Evolutionary conservation across 2,113 vertebrate species (phyloP), one percentile per base, ranked within the genome.

Genomic region (Oostethus manadensis): DNA sequence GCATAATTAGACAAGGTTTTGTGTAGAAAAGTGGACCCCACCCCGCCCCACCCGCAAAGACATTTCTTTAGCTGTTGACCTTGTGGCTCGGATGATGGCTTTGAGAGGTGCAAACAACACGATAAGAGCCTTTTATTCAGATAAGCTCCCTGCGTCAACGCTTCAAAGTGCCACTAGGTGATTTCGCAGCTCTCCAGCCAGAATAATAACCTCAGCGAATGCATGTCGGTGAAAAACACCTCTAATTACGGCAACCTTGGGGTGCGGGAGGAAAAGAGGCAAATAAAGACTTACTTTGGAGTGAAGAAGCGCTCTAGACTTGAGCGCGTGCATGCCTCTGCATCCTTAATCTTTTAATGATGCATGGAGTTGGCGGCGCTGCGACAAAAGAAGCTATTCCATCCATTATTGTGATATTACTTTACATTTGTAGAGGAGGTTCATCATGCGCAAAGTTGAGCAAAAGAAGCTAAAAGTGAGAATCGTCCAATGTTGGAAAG

Each of bases 51-150:
- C 42, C 46, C 58, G 66, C 62, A 35, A 60, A 82, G 61, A 80
- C 78, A 66, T 85, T 73, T 83, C 80, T 82, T 67, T 67, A 71
- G 66, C 77, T 65, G 60, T 68, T 82, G 76, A 80, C 83, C 83
- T 85, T 82, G 78, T 56, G 53, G 13, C 9, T 42, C 2, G 9
- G 18, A 20, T 10, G 35, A 42, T 56, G 62, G 59, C 58, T 79
- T 33, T 2, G 43, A 73, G 77, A 68, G 66, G 68, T 51, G 20
- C 73, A 73, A 76, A 68, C 66, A 66, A 77, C 66, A 61, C 38
- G 77, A 78, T 80, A 71, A 82, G 73, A 76, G 75, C 75, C 61
- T 77, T 74, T 75, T 72, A 77, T 80, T 78, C 64, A 55, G 77
- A 82, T 81, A 73, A 85, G 68, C 42, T 64, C 66, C 74, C 59